Percentiles rank a stretch among this genome's conserved stretches.
These are phyloP conservation scores for Caiman crocodilus DNA, from an alignment of 2,797 vertebrate genomes.

Conservation along the genomic window DNA sequence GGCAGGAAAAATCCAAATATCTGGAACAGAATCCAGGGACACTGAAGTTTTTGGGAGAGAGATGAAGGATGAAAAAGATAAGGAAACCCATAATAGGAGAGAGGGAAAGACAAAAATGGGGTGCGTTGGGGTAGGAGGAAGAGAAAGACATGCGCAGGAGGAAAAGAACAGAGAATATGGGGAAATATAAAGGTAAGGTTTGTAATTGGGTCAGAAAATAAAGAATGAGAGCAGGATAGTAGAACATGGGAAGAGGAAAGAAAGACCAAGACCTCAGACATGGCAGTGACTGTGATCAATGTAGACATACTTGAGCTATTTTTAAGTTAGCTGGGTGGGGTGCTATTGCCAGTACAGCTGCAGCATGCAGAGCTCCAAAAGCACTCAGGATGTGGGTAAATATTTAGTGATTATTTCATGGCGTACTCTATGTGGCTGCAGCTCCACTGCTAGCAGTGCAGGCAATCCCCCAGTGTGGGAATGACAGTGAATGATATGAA, in stretches of 20 bases:
- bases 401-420: no score
- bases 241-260: neutral
- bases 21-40: neutral
- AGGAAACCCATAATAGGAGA: neutral
- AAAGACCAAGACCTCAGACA: neutral
- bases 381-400: no score
- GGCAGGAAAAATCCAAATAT: neutral
- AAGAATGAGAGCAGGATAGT: neutral
- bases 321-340: neutral
- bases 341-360: neutral
- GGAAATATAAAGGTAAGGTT: neutral
- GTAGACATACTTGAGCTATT: constrained; percentile 14
- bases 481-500: neutral
- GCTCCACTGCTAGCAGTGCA: no score
- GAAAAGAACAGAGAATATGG: neutral
- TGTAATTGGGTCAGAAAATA: neutral
- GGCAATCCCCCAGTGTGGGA: neutral
- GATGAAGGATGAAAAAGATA: neutral
- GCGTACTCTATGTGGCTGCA: no score
- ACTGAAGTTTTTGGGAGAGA: neutral
- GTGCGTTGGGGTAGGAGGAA: neutral
- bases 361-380: neutral
- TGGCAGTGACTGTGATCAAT: neutral
- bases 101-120: neutral
- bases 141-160: neutral